Evolutionary conservation across 1,140 invertebrate species (phyloP).

Genomic region (Drosophila guanche): DNA sequence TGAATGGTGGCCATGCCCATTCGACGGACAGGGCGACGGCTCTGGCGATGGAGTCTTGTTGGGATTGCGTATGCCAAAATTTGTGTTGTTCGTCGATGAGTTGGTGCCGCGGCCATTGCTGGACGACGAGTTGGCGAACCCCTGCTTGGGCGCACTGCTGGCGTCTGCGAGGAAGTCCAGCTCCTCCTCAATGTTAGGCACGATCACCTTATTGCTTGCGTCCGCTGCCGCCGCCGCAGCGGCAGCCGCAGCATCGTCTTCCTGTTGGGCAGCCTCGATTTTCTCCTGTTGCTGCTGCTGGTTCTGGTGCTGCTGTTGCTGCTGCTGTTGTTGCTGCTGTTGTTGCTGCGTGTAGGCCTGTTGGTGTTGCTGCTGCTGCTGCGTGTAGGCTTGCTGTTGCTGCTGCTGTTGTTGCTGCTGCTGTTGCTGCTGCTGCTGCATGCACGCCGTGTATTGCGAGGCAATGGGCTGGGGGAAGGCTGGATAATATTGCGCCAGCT

Average conservation of each 20-base stretch:
- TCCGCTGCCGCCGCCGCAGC: conserved; percentile 86
- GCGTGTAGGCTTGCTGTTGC: conserved; percentile 71
- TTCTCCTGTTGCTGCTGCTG: conserved; percentile 72
- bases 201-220: conserved; percentile 90
- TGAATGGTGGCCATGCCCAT: conserved; percentile 41
- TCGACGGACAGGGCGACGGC: conserved; percentile 64
- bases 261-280: conserved; percentile 82
- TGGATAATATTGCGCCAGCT: conserved; percentile 78
- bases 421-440: conserved; percentile 82
- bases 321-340: conserved; percentile 83
- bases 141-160: conserved; percentile 83
- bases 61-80: conserved; percentile 80
- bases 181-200: conserved; percentile 93
- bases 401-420: conserved; percentile 81
- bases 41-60: conserved; percentile 74
- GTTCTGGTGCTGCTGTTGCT: conserved; percentile 85
- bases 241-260: conserved; percentile 85
- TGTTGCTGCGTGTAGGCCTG: conserved; percentile 73
- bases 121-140: conserved; percentile 84
- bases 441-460: conserved; percentile 80
- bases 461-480: conserved; percentile 81
- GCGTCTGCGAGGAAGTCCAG: conserved; percentile 89
- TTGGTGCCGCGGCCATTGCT: conserved; percentile 70
- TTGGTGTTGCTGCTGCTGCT: conserved; percentile 78
- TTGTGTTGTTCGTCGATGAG: conserved; percentile 73